These are phyloP conservation scores for Hypolimnas misippus DNA, from an alignment of 2,888 invertebrate genomes.

Conservation along the genomic window DNA sequence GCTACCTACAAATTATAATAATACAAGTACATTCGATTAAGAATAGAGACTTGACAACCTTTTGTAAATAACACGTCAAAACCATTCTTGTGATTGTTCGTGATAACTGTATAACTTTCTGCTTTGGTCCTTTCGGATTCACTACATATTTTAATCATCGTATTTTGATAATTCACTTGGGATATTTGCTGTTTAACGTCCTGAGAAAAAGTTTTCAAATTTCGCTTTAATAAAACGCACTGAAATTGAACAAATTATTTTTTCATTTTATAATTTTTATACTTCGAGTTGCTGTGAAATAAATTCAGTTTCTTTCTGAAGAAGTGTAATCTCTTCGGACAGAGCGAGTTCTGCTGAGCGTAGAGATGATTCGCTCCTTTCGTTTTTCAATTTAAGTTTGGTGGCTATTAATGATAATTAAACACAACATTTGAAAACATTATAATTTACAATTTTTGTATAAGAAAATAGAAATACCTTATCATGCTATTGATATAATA, in stretches of 20 bases:
- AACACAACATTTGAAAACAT: not conserved
- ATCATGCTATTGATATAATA: no score
- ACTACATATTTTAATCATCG: conserved; percentile 63
- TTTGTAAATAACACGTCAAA: conserved; percentile 58
- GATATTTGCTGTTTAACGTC: conserved; percentile 57
- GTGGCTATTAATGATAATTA: conserved; percentile 46
- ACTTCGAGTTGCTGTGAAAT: conserved; percentile 62
- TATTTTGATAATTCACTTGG: conserved; percentile 56
- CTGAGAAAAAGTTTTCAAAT: conserved; percentile 44
- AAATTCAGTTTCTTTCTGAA: conserved; percentile 56
- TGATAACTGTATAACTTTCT: conserved; percentile 49
- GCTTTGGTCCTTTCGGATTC: conserved; percentile 63
- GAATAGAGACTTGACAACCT: conserved; percentile 56
- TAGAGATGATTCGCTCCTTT: conserved; percentile 52
- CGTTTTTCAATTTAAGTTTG: conserved; percentile 55
- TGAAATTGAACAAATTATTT: not conserved
- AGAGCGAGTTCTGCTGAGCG: conserved; percentile 56
- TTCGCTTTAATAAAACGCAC: not conserved
- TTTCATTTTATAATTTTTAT: conserved; percentile 15
- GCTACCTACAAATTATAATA: not conserved
- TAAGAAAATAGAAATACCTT: no score
- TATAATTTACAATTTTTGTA: conserved; percentile 38
- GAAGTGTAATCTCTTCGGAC: conserved; percentile 54
- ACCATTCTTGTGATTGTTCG: conserved; percentile 54
- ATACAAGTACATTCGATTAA: no score